A percentile compares a stretch with the other conserved stretches of the same genome.
Conservation (phyloP, 2,888 invertebrate genomes). For the Pachydiplax longipennis region DNA sequence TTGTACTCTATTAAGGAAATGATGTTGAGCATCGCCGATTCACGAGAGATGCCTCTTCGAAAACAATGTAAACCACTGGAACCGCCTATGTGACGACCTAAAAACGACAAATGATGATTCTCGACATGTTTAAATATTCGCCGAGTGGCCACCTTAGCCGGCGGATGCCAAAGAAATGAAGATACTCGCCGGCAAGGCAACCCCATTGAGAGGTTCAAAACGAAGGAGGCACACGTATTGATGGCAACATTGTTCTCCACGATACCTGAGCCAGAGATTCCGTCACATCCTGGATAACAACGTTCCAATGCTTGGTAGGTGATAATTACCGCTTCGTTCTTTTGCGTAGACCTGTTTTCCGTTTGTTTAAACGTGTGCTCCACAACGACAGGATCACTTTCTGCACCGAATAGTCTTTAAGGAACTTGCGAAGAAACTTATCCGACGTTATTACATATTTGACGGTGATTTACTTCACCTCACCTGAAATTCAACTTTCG, state of each 20-base stretch:
- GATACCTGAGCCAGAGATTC: neutral
- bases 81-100: too few relatives aligned
- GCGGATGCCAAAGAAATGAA: neutral
- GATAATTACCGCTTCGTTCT: neutral
- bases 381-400: neutral
- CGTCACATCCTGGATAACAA: neutral
- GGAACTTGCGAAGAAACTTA: too few relatives aligned
- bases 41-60: too few relatives aligned
- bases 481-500: too few relatives aligned
- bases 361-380: neutral
- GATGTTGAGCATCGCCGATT: too few relatives aligned
- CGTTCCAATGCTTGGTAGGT: neutral
- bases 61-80: too few relatives aligned
- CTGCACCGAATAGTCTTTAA: neutral
- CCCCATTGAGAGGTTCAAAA: neutral
- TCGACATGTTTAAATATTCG: too few relatives aligned
- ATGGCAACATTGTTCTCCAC: neutral
- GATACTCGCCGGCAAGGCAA: conserved; percentile 9
- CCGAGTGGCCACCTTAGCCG: neutral
- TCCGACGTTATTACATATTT: too few relatives aligned
- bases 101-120: too few relatives aligned
- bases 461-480: too few relatives aligned
- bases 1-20: too few relatives aligned
- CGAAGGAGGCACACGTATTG: too few relatives aligned
- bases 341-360: neutral